Base-by-base conservation (phyloP, 64 coral and sea anemone genomes). In the Dendrophyllia cribrosa region DNA sequence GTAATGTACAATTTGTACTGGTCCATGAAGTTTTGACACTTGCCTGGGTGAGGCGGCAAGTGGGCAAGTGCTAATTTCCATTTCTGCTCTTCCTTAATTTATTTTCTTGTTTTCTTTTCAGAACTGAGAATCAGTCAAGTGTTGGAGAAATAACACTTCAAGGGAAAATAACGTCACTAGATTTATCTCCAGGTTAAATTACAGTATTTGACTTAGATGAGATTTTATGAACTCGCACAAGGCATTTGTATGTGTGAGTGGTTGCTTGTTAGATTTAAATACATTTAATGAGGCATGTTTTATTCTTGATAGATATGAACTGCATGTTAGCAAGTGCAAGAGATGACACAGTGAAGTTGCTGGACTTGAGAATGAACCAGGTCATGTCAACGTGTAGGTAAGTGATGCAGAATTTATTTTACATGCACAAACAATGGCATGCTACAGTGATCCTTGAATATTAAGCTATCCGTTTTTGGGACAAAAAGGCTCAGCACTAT, bases 131-230 rank as follows among this genome's bases (percentile, higher is more conserved):
- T 68, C 80, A 84, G 45, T 90, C 96, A 24, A 79, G 22, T 88
- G 93, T 95, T 79, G 91, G 82, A n/a, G 96, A 98, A 81, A 95
- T 98, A 70, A 74, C 86, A 66, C 87, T 98, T n/a, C 96, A 95
- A 43, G 96, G 96, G 50, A 95, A 95, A 98, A 94, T 98, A 68
- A 98, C 96, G 2, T 98, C 96, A 8, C 83, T 98, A 51, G 93
- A 93, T 72, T 61, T 98, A 51, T 95, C 96, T 56, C 96, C 87
- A 79, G 93, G 96, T 98, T 34, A 9, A 72, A 24, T 58, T 4
- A 66, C 86, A 20, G 7, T 86, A 9, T 14, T n/a, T 43, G 25
- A 15, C 14, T 68, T 59, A 21, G 15, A 7, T 16, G 19, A 26
- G 16, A 6, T 49, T 12, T 12, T 9, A 56, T 56, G 53, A 56